Conservation (phyloP, 2,888 invertebrate genomes). For the Agrochola lota region DNA sequence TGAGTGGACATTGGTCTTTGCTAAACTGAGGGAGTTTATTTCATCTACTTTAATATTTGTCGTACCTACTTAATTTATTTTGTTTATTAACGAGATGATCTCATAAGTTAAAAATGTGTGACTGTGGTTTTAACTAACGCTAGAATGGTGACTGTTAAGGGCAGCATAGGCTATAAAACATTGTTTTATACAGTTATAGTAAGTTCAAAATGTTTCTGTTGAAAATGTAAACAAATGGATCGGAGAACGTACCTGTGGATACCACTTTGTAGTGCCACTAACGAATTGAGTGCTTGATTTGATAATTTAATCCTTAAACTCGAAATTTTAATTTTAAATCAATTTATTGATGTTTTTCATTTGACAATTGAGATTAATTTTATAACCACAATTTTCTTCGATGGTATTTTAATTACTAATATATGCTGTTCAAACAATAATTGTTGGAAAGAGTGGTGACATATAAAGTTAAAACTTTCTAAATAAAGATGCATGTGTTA, state of each 20-base stretch:
- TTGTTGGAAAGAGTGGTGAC: not conserved
- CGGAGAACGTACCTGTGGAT: not conserved
- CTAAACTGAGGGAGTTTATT: not conserved
- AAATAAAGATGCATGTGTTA: not conserved
- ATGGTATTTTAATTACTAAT: not conserved
- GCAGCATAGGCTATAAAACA: not conserved
- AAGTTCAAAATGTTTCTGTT: not conserved
- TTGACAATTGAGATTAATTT: not conserved
- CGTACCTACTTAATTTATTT: not conserved
- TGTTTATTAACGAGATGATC: slow-evolving; percentile 19
- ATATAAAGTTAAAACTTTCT: not conserved
- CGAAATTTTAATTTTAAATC: not conserved
- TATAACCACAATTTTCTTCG: not conserved
- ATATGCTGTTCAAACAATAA: not conserved
- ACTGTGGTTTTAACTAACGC: not conserved
- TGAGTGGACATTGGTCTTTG: not conserved
- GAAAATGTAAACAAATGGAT: not conserved
- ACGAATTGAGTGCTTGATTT: not conserved
- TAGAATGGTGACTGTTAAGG: slow-evolving; percentile 1
- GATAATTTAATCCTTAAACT: not conserved
- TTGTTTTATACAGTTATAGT: not conserved
- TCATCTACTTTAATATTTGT: not conserved
- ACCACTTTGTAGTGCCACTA: not conserved
- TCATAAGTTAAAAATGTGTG: slow-evolving; percentile 8
- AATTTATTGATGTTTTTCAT: not conserved